Evolutionary conservation across 2,888 invertebrate species (phyloP).

Genomic region (Phania funesta): DNA sequence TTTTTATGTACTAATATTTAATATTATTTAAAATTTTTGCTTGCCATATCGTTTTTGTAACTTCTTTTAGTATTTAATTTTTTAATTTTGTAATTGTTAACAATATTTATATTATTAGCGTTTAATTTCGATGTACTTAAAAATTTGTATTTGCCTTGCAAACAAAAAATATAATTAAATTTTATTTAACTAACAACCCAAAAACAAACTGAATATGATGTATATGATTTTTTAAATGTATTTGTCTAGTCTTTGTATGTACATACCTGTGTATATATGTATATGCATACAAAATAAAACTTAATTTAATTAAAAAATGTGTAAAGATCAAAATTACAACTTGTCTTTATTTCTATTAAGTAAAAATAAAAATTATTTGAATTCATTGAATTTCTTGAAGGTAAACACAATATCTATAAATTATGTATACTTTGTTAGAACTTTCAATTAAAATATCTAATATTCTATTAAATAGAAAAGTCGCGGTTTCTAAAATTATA

Average conservation of each 20-base stretch:
- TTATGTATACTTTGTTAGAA: too few species aligned
- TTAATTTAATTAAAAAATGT: conserved; percentile 53
- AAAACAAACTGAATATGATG: too few species aligned
- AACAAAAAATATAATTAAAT: background rate
- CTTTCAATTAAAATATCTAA: too few species aligned
- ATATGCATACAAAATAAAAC: conserved; percentile 28
- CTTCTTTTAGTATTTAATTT: conserved; percentile 27
- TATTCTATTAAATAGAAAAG: too few species aligned
- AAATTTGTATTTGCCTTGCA: background rate
- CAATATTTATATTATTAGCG: conserved; percentile 26
- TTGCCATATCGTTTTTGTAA: conserved; percentile 50
- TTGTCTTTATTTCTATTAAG: background rate
- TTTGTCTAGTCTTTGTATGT: conserved; percentile 63
- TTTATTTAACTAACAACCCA: conserved; percentile 6
- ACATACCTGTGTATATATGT: too few species aligned
- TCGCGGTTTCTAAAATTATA: too few species aligned
- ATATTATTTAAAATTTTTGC: conserved; percentile 20
- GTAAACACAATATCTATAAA: too few species aligned
- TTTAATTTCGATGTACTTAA: conserved; percentile 39
- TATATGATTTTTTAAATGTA: conserved; percentile 47
- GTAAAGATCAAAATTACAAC: conserved; percentile 1
- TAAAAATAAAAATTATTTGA: too few species aligned
- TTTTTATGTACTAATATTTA: conserved; percentile 5
- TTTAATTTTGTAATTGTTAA: conserved; percentile 46
- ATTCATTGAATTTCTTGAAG: too few species aligned